Evolutionary conservation across 2,888 invertebrate genomes (phyloP).

Genomic region (Euzetes globulus): DNA sequence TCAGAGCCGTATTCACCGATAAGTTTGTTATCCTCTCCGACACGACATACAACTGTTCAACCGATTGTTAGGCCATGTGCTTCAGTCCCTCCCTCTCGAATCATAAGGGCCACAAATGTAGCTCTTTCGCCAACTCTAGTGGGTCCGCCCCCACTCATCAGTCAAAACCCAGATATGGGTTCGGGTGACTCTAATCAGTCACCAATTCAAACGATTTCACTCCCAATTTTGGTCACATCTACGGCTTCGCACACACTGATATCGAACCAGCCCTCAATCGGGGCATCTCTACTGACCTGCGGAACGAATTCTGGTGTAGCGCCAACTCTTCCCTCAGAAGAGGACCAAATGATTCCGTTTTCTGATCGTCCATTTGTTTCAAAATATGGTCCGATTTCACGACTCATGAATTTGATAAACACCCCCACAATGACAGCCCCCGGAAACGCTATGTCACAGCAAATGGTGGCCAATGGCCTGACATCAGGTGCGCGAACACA

Average conservation of each 20-base stretch:
- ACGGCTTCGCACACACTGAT: neutral
- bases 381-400: slow-evolving; percentile 63
- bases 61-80: neutral
- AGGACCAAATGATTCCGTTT: slow-evolving; percentile 62
- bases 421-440: slow-evolving; percentile 29
- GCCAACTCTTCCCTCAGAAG: slow-evolving; percentile 49
- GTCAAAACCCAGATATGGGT: neutral
- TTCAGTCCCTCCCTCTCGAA: slow-evolving; percentile 12
- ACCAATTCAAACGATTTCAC: neutral
- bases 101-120: neutral
- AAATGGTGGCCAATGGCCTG: neutral
- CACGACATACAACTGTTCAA: neutral
- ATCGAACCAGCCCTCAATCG: neutral
- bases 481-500: slow-evolving; percentile 20
- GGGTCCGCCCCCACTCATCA: neutral
- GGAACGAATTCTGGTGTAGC: neutral
- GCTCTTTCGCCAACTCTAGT: neutral
- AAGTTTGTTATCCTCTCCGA: neutral
- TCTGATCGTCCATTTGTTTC: slow-evolving; percentile 57
- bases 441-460: slow-evolving; percentile 13
- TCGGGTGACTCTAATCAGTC: neutral
- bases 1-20: slow-evolving; percentile 12
- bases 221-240: neutral
- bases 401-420: slow-evolving; percentile 42
- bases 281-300: neutral